Base-by-base conservation (phyloP, 2,113 vertebrate genomes). In the Alces alces region DNA sequence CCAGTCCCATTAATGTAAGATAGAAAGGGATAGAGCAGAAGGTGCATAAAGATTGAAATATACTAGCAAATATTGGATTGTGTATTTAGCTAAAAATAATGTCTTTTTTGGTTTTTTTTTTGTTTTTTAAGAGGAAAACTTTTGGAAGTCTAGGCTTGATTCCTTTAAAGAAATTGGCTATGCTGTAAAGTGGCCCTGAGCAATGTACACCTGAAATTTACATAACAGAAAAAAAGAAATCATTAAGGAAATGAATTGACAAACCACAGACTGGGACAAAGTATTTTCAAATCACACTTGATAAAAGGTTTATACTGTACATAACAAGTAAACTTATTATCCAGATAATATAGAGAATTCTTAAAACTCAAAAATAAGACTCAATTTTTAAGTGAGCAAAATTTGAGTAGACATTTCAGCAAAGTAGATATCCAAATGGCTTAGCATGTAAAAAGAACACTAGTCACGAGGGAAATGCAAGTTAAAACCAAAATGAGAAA, bases 131-230 rank as follows among this genome's bases (percentile, higher is more conserved):
- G 39, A 80, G 73, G 27, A 90, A 93, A 19, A 39, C 33, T 45
- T 94, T 91, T 57, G 21, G 43, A 93, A 79, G 2, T 86, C n/a
- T 55, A n/a, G 16, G 70, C 83, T 83, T 94, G 57, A 19, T 43
- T 94, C 45, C 93, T 91, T 93, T 95, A 95, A 79, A 87, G 82
- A 80, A 91, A 3, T 50, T 89, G 23, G n/a, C 19, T 87, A 6
- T 60, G n/a, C 23, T 96, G 13, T 80, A 73, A 76, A 60, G 36
- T 66, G 27, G 28, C 52, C n/a, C 43, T 54, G 5, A 93, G 11
- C 45, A 66, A 73, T 64, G 43, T 80, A 80, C 9, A 52, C 45
- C 28, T 80, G 45, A 50, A 33, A 80, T 16, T 11, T 79, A 79
- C 4, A 50, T 50, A 50, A 80, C 11, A 50, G 16, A 17, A 50